Evolutionary conservation across 2,113 vertebrate species (phyloP).

Genomic region (Bubo bubo): DNA sequence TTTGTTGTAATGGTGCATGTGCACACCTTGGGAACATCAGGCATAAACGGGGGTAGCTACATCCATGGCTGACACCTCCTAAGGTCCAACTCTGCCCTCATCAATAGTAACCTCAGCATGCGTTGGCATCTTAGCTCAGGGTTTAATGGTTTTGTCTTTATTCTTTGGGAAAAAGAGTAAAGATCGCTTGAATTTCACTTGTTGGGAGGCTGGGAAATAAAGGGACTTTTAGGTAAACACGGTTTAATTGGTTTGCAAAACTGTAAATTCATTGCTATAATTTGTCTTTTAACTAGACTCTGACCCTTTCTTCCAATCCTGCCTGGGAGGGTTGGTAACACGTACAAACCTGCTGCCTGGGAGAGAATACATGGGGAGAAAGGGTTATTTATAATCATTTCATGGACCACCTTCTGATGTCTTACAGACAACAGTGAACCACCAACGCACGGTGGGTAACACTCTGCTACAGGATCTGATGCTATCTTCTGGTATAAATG

Average conservation of each 20-base stretch:
- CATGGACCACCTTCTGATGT: not conserved
- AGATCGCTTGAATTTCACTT: not conserved
- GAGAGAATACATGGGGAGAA: not conserved
- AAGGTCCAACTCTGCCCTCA: not conserved
- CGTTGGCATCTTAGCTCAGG: not conserved
- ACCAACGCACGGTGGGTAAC: not conserved
- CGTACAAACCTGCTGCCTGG: not conserved
- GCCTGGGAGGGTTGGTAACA: not conserved
- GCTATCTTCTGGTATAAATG: not conserved
- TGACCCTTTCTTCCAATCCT: not conserved
- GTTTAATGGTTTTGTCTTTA: not conserved
- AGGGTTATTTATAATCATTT: not conserved
- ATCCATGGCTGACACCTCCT: not conserved
- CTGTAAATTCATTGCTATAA: not conserved
- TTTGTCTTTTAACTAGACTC: not conserved
- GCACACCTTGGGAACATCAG: accelerated
- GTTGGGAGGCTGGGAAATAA: not conserved
- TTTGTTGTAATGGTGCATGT: not conserved
- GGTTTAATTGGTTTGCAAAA: not conserved
- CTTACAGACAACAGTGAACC: not conserved
- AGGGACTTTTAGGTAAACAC: not conserved
- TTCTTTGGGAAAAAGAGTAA: not conserved
- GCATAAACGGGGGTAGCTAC: not conserved
- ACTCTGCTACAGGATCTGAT: not conserved
- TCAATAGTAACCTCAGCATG: not conserved